Percentiles rank a stretch among this genome's conserved stretches.
Conservation (phyloP, 2,888 invertebrate species). For the Cerastis rubricosa region DNA sequence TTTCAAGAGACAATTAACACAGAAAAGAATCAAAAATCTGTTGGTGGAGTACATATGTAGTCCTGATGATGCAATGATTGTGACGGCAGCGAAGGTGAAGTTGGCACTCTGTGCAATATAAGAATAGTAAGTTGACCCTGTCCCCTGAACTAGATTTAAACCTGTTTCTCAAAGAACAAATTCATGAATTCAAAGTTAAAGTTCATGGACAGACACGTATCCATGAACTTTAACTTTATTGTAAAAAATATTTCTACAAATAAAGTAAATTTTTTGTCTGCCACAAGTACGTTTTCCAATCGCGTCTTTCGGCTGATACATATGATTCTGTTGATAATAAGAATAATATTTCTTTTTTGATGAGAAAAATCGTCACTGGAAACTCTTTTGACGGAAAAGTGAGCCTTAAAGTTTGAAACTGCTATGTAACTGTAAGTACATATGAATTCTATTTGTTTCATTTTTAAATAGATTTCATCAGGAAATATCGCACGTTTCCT, state of each 20-base stretch:
- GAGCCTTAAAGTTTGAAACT: background rate
- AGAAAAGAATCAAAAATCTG: background rate
- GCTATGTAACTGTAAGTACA: no score
- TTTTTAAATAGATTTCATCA: background rate
- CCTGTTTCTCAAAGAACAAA: background rate
- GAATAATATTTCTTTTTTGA: background rate
- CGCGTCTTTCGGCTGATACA: background rate
- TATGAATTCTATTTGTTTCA: background rate
- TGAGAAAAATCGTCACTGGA: background rate
- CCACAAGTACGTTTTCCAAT: background rate
- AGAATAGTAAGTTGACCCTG: background rate
- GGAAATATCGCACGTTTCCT: background rate
- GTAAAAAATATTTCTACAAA: background rate
- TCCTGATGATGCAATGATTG: background rate
- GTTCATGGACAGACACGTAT: no score
- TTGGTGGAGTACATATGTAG: background rate
- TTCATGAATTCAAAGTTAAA: no score
- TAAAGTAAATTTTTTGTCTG: background rate
- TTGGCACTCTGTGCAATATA: background rate
- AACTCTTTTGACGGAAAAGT: background rate
- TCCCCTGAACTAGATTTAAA: background rate
- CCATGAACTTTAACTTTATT: slow-evolving; percentile 9
- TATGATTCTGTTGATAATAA: no score
- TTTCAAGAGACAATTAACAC: background rate
- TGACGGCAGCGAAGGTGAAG: background rate